Conservation (phyloP, 2,797 vertebrate species). For the Pampus argenteus region DNA sequence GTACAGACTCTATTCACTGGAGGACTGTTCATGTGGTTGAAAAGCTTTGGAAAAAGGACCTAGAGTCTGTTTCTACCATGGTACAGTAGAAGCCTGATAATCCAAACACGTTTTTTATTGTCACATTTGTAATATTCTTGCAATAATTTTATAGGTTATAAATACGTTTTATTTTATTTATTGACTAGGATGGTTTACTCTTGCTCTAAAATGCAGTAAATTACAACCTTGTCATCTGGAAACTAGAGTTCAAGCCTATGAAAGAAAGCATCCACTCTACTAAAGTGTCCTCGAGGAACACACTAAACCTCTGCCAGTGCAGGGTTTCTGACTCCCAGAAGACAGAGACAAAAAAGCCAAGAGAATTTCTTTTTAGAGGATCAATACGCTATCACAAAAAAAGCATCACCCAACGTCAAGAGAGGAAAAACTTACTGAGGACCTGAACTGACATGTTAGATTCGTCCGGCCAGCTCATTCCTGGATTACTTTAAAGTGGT, state of each 20-base stretch:
- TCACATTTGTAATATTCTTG: neutral
- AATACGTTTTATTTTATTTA: neutral
- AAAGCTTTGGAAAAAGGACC: no score
- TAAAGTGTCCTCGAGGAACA: neutral
- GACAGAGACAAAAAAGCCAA: conserved; percentile 3
- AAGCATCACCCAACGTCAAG: neutral
- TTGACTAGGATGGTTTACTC: neutral
- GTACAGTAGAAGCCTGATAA: no score
- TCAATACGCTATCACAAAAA: conserved; percentile 22
- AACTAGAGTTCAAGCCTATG: neutral
- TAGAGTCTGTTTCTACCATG: no score
- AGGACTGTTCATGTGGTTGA: neutral
- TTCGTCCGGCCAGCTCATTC: conserved; percentile 22
- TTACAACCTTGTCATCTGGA: neutral
- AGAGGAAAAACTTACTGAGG: neutral
- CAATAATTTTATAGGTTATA: neutral
- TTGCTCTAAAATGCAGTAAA: conserved; percentile 2
- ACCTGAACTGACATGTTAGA: conserved; percentile 10
- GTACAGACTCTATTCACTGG: neutral
- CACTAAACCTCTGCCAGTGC: neutral
- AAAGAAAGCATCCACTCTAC: neutral
- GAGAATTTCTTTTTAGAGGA: neutral
- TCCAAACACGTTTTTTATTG: neutral
- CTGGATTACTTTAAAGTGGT: conserved; percentile 43
- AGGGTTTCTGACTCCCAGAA: neutral